Evolutionary conservation across 2,113 vertebrate species (phyloP), one percentile per base, ranked within the genome.

Genomic region (Psephotus haematonotus): DNA sequence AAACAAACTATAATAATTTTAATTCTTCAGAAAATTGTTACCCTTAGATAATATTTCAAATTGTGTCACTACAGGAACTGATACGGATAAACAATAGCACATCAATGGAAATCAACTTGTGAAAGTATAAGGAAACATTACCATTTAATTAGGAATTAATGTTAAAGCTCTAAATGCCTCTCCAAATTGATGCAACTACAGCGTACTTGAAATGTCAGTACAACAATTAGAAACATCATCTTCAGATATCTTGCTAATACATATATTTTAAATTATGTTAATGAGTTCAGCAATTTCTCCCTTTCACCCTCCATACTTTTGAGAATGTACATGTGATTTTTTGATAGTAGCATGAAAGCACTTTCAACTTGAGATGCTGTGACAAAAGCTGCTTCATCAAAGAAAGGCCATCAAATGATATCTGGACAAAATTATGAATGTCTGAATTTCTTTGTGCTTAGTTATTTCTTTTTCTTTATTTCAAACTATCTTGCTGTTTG

Each of bases 81-180:
- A 22, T 88, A 79, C 31, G 96, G 84, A 92, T 72, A 90, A 95
- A 94, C 62, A 91, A 80, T 88, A 96, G 60, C 29, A 35, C 92
- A 77, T 88, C 74, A 41, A 82, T 82, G 69, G 27, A 93, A 86
- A 89, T 50, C 39, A 84, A 19, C 43, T 93, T 47, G 72, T 90
- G 72, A 95, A 93, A 86, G 39, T 78, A 70, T 77, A 78, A 91
- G 63, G 82, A 92, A 96, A 95, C 76, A 95, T 82, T 95, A 82
- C 31, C n/a, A 85, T 62, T 75, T 96, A 97, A 96, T 96, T 96
- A 91, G 46, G 78, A 97, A 96, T 95, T 93, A 91, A 95, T 95
- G 55, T 46, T 91, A 82, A 96, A 94, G 49, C 81, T 75, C 75
- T 95, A 95, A 93, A 90, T 92, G 39, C 70, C 39, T 96, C 87